A percentile compares a stretch with the other conserved stretches of the same genome.
phyloP scores from a whole-genome alignment of 1,140 invertebrate genomes.

The Drosophila orosa region DNA sequence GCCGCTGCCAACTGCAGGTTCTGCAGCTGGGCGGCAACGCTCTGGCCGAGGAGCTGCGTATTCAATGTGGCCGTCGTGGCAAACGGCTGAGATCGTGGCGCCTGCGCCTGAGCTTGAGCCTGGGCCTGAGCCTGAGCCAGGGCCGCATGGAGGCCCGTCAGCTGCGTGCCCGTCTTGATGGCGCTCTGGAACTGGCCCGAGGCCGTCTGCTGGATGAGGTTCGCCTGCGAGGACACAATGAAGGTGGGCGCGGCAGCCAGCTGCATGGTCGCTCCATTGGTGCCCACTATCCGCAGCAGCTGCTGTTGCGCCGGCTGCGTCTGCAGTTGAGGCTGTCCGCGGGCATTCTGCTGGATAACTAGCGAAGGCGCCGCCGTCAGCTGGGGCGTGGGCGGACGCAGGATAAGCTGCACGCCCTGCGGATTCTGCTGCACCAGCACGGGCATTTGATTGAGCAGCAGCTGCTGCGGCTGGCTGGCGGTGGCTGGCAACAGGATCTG shows the following conservation, averaged over 20 bases:
- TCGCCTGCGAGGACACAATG: constrained; percentile 84
- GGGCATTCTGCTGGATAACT: constrained; percentile 83
- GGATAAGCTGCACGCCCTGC: constrained; percentile 85
- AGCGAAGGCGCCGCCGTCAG: constrained; percentile 84
- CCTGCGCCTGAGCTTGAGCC: constrained; percentile 72
- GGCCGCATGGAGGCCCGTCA: constrained; percentile 78
- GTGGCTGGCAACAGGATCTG: constrained; percentile 81
- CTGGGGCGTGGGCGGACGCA: constrained; percentile 85
- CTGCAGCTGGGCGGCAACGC: constrained; percentile 78
- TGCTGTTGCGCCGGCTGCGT: constrained; percentile 85
- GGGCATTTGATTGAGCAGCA: constrained; percentile 84
- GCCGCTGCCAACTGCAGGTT: constrained; percentile 77
- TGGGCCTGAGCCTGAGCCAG: constrained; percentile 69
- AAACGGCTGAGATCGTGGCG: constrained; percentile 83
- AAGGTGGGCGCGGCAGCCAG: constrained; percentile 83
- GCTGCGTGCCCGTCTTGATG: constrained; percentile 71
- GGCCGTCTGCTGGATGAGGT: constrained; percentile 82
- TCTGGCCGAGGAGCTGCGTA: constrained; percentile 78
- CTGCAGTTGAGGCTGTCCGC: constrained; percentile 77
- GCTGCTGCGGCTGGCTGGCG: constrained; percentile 67
- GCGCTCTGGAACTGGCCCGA: constrained; percentile 76
- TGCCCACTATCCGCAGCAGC: constrained; percentile 85
- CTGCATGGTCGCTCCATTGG: constrained; percentile 85
- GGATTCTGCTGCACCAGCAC: constrained; percentile 84
- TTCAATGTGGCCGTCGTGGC: constrained; percentile 80